Evolutionary conservation across 1,140 invertebrate species (phyloP), one percentile per base, ranked within the genome.

Genomic region (Drosophila kurseongensis): DNA sequence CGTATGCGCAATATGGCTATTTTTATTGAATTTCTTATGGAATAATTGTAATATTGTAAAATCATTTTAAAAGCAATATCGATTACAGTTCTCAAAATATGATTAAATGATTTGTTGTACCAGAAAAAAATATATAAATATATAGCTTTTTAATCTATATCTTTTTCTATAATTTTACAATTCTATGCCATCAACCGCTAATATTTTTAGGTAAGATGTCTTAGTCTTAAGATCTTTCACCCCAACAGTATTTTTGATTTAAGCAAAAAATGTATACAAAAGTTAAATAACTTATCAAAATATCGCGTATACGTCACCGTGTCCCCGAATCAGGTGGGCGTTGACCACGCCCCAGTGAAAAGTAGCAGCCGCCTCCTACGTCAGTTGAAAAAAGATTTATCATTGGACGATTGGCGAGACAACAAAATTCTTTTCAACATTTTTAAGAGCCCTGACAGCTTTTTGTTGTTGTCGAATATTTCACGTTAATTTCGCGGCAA

Each of bases 401-500:
- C 69, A 73, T 72, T 61, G 41, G 35, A 2, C 13, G 4, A 52
- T 52, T 16, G 32, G 41, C 27, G 67, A 42, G 52, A 41, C 47
- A 51, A 38, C 16, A 51, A 45, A 45, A 75, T 54, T 66, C 52
- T 66, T 75, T 75, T 75, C 35, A 52, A 65, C 71, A 75, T 66
- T 75, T 75, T 62, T 29, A 32, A 59, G 44, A 47, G 47, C 47
- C 62, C 14, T 79, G 41, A 60, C 61, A 76, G 62, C 27, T 55
- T 44, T 62, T 51, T 61, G 38, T 59, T 61, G 35, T 52, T 61
- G 40, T 38, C 41, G 16, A 36, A 52, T 76, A 58, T 67, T 80
- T 78, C 54, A 65, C 63, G 65, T 88, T 88, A 88, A 86, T 88
- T 86, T 72, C 45, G 79, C 83, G 69, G 41, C 82, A 78, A 88